Conservation (phyloP, 2,888 invertebrate genomes). For the Tetragonula carbonaria region DNA sequence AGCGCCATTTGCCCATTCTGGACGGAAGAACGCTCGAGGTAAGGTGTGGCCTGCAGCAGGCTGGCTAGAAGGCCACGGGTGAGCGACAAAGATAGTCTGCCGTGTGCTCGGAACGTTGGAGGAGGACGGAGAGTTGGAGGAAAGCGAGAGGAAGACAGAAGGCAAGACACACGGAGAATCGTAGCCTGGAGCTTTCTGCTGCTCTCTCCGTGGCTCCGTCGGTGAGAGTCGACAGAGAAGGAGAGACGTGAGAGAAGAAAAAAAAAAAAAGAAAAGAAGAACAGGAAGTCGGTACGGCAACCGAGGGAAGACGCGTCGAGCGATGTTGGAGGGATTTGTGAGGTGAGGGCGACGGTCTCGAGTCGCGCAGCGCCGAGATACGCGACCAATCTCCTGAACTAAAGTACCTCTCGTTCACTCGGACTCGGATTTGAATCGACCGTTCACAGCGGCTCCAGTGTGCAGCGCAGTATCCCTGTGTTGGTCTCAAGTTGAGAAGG, state of each 20-base stretch:
- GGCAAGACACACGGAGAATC: slow-evolving; percentile 14
- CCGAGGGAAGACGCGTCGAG: slow-evolving; percentile 54
- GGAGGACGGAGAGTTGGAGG: slow-evolving; percentile 2
- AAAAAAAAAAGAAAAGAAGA: slow-evolving; percentile 41
- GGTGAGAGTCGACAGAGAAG: slow-evolving; percentile 7
- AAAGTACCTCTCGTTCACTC: slow-evolving; percentile 28
- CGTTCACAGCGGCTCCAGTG: slow-evolving; percentile 28
- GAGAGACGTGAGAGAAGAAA: not conserved
- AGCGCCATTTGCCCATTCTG: slow-evolving; percentile 81
- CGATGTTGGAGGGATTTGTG: slow-evolving; percentile 68
- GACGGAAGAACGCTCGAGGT: slow-evolving; percentile 80
- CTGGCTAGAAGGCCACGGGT: slow-evolving; percentile 43
- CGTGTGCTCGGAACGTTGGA: not conserved
- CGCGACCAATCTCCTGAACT: slow-evolving; percentile 41
- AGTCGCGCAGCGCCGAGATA: slow-evolving; percentile 51
- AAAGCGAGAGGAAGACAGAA: slow-evolving; percentile 28
- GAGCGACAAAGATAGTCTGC: slow-evolving; percentile 21
- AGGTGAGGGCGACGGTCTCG: slow-evolving; percentile 67
- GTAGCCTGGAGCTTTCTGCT: not conserved
- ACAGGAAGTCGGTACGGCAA: slow-evolving; percentile 53
- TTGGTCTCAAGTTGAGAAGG: not conserved
- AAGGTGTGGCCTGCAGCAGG: slow-evolving; percentile 78
- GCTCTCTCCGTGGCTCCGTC: slow-evolving; percentile 8
- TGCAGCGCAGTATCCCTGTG: slow-evolving; percentile 55
- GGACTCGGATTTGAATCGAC: slow-evolving; percentile 16